A percentile compares a stretch with the other conserved stretches of the same genome.
Evolutionary conservation across 2,888 invertebrate genomes (phyloP).

Genomic region (Halocaridina rubra): DNA sequence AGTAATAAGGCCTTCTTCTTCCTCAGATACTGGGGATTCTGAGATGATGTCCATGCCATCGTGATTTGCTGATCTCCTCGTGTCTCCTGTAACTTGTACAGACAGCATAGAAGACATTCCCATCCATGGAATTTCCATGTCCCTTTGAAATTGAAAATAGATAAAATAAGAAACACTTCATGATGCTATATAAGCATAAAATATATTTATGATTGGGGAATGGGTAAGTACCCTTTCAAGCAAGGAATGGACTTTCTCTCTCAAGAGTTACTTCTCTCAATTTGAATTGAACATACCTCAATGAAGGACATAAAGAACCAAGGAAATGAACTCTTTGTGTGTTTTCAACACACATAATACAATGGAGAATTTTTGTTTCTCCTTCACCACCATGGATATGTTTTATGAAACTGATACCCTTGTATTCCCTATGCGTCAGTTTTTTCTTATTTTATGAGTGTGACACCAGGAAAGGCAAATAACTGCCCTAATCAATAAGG

Average conservation of each 20-base stretch:
- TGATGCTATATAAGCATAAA: background rate
- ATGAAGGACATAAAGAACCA: background rate
- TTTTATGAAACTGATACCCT: background rate
- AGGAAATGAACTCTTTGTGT: too few relatives aligned
- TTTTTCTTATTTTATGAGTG: too few relatives aligned
- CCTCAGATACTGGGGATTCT: constrained; percentile 1
- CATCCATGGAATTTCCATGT: constrained; percentile 41
- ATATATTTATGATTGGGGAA: background rate
- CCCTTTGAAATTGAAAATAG: too few relatives aligned
- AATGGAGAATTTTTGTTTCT: background rate
- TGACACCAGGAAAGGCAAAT: too few relatives aligned
- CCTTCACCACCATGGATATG: background rate
- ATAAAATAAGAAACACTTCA: too few relatives aligned
- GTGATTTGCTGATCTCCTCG: background rate
- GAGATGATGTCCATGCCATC: background rate
- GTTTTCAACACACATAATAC: background rate
- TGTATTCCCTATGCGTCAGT: too few relatives aligned
- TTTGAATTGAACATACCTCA: too few relatives aligned
- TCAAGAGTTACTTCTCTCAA: too few relatives aligned
- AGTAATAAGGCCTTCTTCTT: constrained; percentile 49
- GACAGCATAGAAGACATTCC: constrained; percentile 40
- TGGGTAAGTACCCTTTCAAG: too few relatives aligned
- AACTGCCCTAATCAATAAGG: too few relatives aligned
- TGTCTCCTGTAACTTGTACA: background rate
- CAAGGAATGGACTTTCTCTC: too few relatives aligned